These are phyloP conservation scores for Leucoraja erinaceus DNA, from an alignment of 2,113 vertebrate species.

Conservation along the genomic window DNA sequence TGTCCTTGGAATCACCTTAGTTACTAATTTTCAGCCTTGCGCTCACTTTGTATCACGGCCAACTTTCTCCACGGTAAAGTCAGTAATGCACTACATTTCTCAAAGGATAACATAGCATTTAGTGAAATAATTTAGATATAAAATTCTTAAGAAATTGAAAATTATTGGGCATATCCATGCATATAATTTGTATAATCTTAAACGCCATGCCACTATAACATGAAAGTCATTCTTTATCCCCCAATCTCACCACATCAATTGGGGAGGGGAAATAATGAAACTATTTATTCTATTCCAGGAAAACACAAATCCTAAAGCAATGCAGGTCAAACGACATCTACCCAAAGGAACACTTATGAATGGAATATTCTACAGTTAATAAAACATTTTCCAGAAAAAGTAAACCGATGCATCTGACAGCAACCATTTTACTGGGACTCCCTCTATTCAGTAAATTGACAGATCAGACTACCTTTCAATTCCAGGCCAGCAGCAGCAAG, in stretches of 20 bases:
- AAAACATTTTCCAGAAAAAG: not conserved
- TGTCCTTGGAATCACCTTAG: slow-evolving; percentile 27
- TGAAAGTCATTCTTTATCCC: not conserved
- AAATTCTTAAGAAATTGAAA: not conserved
- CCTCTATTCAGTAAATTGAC: not conserved
- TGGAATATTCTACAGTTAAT: no score
- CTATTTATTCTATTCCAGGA: no score
- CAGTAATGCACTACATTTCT: not conserved
- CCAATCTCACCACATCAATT: not conserved
- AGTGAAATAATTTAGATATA: not conserved
- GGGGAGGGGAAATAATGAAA: not conserved
- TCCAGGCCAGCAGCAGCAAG: not conserved
- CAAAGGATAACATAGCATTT: not conserved
- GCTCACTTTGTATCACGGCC: not conserved
- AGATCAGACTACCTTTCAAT: not conserved
- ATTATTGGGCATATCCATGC: not conserved
- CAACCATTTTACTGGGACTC: not conserved
- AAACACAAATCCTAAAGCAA: no score
- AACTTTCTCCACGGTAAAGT: not conserved
- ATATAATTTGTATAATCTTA: not conserved
- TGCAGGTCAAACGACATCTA: no score
- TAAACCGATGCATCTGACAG: not conserved
- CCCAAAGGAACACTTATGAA: no score
- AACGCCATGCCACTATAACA: not conserved
- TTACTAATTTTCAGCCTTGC: not conserved